These are phyloP conservation scores for Gymnocheta viridis DNA, from an alignment of 2,888 invertebrate species.

Conservation along the genomic window DNA sequence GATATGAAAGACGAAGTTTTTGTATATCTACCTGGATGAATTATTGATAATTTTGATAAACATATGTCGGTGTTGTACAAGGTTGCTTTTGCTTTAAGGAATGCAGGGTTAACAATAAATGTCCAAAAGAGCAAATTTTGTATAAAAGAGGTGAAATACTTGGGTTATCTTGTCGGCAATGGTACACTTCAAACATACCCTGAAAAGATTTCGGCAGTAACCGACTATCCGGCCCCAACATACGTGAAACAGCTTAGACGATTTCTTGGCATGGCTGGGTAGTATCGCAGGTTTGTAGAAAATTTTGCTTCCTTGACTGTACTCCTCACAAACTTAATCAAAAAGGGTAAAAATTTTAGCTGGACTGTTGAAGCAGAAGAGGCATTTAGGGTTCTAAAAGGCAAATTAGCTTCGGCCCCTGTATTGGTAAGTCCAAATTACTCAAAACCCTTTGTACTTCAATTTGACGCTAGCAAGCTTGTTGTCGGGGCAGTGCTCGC, in stretches of 20 bases:
- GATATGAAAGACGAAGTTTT: too few species aligned
- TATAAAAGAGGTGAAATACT: conserved; percentile 15
- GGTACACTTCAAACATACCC: conserved; percentile 28
- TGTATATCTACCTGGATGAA: too few species aligned
- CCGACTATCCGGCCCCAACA: conserved; percentile 26
- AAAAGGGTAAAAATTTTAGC: conserved; percentile 22
- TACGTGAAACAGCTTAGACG: too few species aligned
- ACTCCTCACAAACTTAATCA: conserved; percentile 18
- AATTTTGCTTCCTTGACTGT: conserved; percentile 13
- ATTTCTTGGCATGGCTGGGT: too few species aligned
- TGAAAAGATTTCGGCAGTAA: conserved; percentile 19
- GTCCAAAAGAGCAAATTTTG: background rate
- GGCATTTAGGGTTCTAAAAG: too few species aligned
- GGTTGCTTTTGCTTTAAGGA: conserved; percentile 1
- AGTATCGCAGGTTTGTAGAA: too few species aligned
- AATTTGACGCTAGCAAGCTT: too few species aligned
- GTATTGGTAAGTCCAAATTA: too few species aligned
- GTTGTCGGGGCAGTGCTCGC: too few species aligned
- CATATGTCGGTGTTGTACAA: background rate
- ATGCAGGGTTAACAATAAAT: conserved; percentile 35
- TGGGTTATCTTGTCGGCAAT: conserved; percentile 37
- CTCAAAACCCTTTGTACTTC: too few species aligned
- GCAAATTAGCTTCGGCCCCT: too few species aligned
- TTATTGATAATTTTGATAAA: background rate
- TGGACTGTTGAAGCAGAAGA: too few species aligned